Evolutionary conservation across 2,797 vertebrate genomes (phyloP), one percentile per base, ranked within the genome.

Genomic region (Caiman crocodilus): DNA sequence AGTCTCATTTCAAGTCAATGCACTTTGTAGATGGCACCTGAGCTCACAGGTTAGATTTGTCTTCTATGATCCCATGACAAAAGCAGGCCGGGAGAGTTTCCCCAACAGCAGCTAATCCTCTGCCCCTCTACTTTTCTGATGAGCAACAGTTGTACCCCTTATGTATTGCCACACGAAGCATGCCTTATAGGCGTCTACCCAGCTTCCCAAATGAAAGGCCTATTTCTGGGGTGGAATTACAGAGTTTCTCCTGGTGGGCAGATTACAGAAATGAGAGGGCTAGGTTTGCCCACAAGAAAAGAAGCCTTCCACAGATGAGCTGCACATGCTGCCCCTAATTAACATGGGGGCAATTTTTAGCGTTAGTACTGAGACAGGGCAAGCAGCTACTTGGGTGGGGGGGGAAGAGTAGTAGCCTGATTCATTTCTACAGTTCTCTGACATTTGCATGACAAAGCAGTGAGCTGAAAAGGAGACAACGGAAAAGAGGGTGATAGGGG

Each of bases 341-440:
- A 1, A 25, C 1, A 75, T 5, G 16, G 67, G 42, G 74, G 12
- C 3, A 80, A 88, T 90, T 88, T 58, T 88, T 83, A 83, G 30
- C 59, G 76, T 14, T 76, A 89, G 35, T 60, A 77, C 26, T 84
- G 77, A 91, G 60, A 58, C 10, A 14, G 76, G 55, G 21, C 63
- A 71, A 83, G 65, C 28, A 30, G 73, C 21, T 63, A 74, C n/a
- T 55, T 6, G 18, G 17, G n/a, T n/a, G 76, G 55, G 55, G 78
- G 56, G 67, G 69, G 26, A 87, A 32, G 87, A 94, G 73, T 35
- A 79, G 18, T 56, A 14, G n/a, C 92, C 84, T 95, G 95, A 96
- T 95, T 96, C 80, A 96, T 97, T 92, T 87, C 94, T 93, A 89
- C 85, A 95, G 82, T 60, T 82, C 80, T 69, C 87, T 96, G 94